These are phyloP conservation scores for Bellardia pandia DNA, from an alignment of 2,888 invertebrate genomes.

Conservation along the genomic window DNA sequence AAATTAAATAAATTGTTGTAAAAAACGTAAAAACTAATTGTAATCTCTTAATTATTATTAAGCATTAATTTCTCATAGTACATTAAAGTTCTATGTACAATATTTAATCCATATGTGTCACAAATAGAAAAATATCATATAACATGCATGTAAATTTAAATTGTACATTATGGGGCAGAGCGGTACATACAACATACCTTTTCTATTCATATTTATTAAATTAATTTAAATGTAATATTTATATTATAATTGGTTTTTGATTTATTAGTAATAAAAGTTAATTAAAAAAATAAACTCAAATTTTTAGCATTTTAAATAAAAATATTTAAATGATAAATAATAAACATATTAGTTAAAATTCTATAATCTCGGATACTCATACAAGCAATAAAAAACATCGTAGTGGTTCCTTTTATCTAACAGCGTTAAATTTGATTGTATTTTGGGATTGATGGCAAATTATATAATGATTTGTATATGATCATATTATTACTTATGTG, in stretches of 20 bases:
- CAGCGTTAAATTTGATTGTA: no score
- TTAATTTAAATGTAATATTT: conserved; percentile 41
- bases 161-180: conserved; percentile 64
- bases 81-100: conserved; percentile 5
- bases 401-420: no score
- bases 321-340: neutral
- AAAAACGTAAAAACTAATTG: conserved; percentile 74
- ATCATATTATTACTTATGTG: no score
- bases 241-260: conserved; percentile 3
- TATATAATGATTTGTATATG: no score
- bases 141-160: neutral
- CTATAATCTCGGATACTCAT: no score
- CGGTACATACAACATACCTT: conserved; percentile 61
- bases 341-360: no score
- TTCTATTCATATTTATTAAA: conserved; percentile 27
- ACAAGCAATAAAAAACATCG: no score
- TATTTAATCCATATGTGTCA: conserved; percentile 30
- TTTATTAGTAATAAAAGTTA: conserved; percentile 21
- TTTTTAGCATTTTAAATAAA: conserved; percentile 42
- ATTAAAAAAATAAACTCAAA: neutral
- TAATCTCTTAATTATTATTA: conserved; percentile 36
- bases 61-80: neutral
- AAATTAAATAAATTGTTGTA: conserved; percentile 71
- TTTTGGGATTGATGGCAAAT: no score
- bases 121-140: neutral